Base-by-base conservation (phyloP, 1,140 invertebrate genomes). In the Aphelinus atriplicis region DNA sequence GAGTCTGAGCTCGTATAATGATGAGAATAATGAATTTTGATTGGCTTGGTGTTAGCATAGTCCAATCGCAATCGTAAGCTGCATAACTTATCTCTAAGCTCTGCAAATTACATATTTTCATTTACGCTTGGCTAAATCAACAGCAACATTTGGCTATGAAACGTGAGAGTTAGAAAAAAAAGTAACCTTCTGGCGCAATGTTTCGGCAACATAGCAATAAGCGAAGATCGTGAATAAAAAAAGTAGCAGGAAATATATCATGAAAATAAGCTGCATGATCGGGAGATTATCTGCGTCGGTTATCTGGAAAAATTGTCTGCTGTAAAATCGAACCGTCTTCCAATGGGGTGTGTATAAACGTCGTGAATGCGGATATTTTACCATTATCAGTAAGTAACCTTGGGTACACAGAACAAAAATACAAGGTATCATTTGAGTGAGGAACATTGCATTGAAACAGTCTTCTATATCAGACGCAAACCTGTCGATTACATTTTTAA, bases 1-100 rank as follows among this genome's bases (percentile, higher is more conserved):
- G 82, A 69, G 71, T 47, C 66, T 84, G 83, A 1, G 81, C 71
- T 65, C 81, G 77, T 71, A 80, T 77, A 75, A 83, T 81, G 48
- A 84, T 78, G n/a, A 81, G 42, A n/a, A 65, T 10, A n/a, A 77
- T 58, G 58, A 73, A 60, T 65, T 46, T 73, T 51, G 71, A 53
- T 61, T 77, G 63, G 43, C 48, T 63, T 6, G 71, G 45, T 47
- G 70, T 47, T 47, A 77, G 60, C 3, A 65, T 53, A 4, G 60
- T 69, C 76, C 76, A 77, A 62, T 77, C 43, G 43, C 76, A 69
- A 64, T 64, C 48, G n/a, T 73, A 77, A 46, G 10, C 66, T 60
- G 76, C 70, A 26, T 69, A 61, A 7, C 68, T 71, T 46, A 77
- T n/a, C 62, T 77, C 76, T 2, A 62, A 45, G 42, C 76, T 77